Evolutionary conservation across 1,140 invertebrate genomes (phyloP).

Genomic region (Ostrea edulis): DNA sequence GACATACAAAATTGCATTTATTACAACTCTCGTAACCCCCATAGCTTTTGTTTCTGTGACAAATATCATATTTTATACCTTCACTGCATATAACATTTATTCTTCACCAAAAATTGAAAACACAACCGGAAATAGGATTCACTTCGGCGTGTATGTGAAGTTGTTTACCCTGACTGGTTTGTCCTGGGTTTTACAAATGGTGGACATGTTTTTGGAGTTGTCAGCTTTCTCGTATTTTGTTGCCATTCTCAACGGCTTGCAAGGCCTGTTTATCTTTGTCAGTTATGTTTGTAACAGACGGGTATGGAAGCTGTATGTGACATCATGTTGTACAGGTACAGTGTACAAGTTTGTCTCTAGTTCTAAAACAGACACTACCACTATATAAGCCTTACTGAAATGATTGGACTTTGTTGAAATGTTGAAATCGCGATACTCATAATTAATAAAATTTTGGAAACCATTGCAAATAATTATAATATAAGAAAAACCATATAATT

Average conservation of each 20-base stretch:
- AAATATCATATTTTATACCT: conserved; percentile 44
- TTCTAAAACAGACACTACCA: background rate
- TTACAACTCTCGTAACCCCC: conserved; percentile 34
- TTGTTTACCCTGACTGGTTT: conserved; percentile 46
- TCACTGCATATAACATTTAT: conserved; percentile 24
- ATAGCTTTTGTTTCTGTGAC: conserved; percentile 6
- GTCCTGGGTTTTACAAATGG: conserved; percentile 42
- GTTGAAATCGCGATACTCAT: too few species aligned
- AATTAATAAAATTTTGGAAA: too few species aligned
- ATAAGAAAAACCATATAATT: too few species aligned
- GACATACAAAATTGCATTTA: conserved; percentile 18
- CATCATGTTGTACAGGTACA: too few species aligned
- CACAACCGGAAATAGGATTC: conserved; percentile 25
- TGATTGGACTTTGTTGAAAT: too few species aligned
- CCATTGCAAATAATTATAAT: too few species aligned
- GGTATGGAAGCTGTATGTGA: background rate
- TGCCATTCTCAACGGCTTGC: conserved; percentile 31
- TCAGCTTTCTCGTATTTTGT: conserved; percentile 16
- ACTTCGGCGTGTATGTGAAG: conserved; percentile 48
- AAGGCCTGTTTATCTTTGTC: conserved; percentile 47
- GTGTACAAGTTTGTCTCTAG: background rate
- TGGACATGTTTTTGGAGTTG: conserved; percentile 35
- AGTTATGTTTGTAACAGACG: conserved; percentile 42
- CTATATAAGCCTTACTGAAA: too few species aligned
- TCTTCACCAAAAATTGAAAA: conserved; percentile 29